Evolutionary conservation across 2,888 invertebrate species (phyloP), one percentile per base, ranked within the genome.

Genomic region (Kuschelorhynchus macadamiae): DNA sequence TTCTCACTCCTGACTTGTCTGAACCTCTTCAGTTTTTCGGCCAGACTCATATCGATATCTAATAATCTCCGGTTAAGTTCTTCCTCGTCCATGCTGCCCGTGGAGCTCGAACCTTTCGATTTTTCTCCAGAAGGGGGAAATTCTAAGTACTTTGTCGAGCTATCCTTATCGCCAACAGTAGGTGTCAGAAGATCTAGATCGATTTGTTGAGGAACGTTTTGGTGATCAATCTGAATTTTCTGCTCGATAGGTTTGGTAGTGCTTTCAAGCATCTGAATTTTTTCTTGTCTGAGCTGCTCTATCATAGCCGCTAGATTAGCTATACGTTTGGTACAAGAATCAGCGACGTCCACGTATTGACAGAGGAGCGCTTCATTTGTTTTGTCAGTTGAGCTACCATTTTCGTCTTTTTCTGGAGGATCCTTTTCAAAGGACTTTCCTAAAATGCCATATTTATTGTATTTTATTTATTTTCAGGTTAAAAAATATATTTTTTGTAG

Each of bases 201-300:
- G 25, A 25, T 25, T 17, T 11, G 3, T 17, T 9, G 30, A 30
- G 18, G 11, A 12, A 7, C 14, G 17, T 9, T 14, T 5, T 12
- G 16, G 12, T 32, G 16, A 56, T 42, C 46, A 33, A n/a, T n/a
- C n/a, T n/a, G n/a, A n/a, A n/a, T n/a, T n/a, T n/a, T n/a, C n/a
- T n/a, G n/a, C n/a, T 36, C 36, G n/a, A n/a, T n/a, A n/a, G n/a
- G n/a, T n/a, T n/a, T n/a, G n/a, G n/a, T n/a, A n/a, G n/a, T n/a
- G n/a, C n/a, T n/a, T n/a, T n/a, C n/a, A 11, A 75, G 30, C 72
- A 87, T 81, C 44, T 84, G 82, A 46, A 85, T 81, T 70, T 87
- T 87, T 74, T 89, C 89, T 56, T 85, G 82, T n/a, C 89, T 84
- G 4, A 89, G 85, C 76, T 86, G 85, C n/a, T 85, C 83, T 11